Evolutionary conservation across 1,140 invertebrate genomes (phyloP).

Genomic region (Uloborus diversus): DNA sequence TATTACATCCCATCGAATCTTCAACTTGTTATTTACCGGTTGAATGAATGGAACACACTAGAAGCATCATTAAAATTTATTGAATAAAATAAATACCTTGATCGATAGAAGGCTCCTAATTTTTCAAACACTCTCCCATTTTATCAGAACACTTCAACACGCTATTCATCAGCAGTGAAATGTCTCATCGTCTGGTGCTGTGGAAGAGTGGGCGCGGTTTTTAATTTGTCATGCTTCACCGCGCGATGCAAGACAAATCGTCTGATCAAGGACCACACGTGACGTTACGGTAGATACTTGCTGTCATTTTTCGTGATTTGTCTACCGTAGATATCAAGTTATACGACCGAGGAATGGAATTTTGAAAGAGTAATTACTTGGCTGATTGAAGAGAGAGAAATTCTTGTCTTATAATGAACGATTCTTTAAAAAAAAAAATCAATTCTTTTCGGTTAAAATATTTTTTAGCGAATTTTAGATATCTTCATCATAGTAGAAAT

Average conservation of each 20-base stretch:
- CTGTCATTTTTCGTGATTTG: too few species aligned
- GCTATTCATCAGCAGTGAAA: neutral
- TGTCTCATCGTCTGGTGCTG: neutral
- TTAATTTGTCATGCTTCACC: slow-evolving; percentile 26
- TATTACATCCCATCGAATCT: too few species aligned
- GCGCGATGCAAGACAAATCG: slow-evolving; percentile 19
- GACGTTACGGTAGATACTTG: too few species aligned
- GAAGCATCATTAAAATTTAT: neutral
- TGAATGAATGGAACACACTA: neutral
- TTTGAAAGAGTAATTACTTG: too few species aligned
- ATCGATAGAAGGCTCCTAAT: neutral
- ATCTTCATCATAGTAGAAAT: too few species aligned
- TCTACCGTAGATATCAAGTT: too few species aligned
- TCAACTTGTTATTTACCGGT: neutral
- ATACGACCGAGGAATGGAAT: too few species aligned
- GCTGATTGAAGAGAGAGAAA: too few species aligned
- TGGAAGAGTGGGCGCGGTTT: slow-evolving; percentile 30
- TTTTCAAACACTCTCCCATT: neutral
- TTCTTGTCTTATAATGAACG: too few species aligned
- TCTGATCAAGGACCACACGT: neutral
- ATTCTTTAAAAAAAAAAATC: too few species aligned
- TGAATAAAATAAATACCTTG: neutral
- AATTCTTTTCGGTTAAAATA: too few species aligned
- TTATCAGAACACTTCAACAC: neutral
- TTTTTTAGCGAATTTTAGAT: too few species aligned